Evolutionary conservation across 1,140 invertebrate genomes (phyloP).

Genomic region (Papilio dardanus): DNA sequence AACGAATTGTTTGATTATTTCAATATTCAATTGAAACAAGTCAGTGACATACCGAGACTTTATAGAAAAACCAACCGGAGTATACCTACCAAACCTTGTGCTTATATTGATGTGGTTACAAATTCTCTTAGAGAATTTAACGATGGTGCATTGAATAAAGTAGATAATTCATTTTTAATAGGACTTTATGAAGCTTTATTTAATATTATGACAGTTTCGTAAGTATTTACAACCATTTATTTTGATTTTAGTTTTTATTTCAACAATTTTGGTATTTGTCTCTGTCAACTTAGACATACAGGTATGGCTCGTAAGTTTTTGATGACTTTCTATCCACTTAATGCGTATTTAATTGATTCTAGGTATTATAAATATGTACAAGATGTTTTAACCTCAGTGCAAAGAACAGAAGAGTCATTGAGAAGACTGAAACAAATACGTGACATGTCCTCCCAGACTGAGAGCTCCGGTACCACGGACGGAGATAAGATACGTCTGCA

Average conservation of each 20-base stretch:
- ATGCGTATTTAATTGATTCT: constrained; percentile 53
- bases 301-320: no score
- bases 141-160: constrained; percentile 79
- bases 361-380: constrained; percentile 92
- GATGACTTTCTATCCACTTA: no score
- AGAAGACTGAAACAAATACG: constrained; percentile 93
- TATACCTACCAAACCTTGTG: constrained; percentile 89
- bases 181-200: constrained; percentile 84
- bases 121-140: constrained; percentile 85
- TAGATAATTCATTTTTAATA: constrained; percentile 81
- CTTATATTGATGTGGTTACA: constrained; percentile 89
- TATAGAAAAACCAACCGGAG: constrained; percentile 97
- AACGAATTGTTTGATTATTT: constrained; percentile 83
- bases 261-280: no score
- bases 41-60: constrained; percentile 95
- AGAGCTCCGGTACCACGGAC: constrained; percentile 84
- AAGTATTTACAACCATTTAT: constrained; percentile 70
- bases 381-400: constrained; percentile 95
- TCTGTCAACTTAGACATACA: no score
- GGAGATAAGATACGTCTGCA: constrained; percentile 97
- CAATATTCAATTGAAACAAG: constrained; percentile 86
- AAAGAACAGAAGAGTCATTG: constrained; percentile 96
- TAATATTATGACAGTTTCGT: constrained; percentile 87
- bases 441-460: constrained; percentile 84
- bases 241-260: constrained; percentile 25